phyloP scores from a whole-genome alignment of 53 echinoderm and acorn worm genomes.

The Stichopus horrens region DNA sequence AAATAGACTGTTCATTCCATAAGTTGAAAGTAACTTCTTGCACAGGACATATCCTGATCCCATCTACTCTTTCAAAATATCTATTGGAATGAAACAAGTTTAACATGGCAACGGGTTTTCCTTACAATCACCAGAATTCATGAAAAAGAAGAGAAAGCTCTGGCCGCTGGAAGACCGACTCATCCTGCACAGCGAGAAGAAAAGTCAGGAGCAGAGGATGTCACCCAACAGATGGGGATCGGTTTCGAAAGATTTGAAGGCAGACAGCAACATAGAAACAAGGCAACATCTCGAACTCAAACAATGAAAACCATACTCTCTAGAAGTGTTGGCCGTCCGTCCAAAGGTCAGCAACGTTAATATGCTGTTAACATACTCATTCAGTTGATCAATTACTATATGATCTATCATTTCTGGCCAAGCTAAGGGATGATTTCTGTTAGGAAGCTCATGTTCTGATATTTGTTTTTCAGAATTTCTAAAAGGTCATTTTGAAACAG shows the following conservation, averaged over 20 bases:
- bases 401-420: no score
- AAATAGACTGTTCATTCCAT: no score
- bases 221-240: constrained; percentile 21
- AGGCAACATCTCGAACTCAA: constrained; percentile 59
- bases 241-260: constrained; percentile 91
- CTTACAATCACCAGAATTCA: constrained; percentile 41
- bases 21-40: no score
- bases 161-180: neutral
- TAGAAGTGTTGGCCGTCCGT: constrained; percentile 71
- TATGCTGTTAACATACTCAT: neutral
- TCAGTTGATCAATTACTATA: neutral
- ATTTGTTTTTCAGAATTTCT: no score
- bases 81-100: no score
- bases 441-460: no score
- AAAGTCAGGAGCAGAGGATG: neutral
- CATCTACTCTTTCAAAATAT: no score
- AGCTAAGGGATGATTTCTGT: no score
- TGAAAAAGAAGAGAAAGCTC: constrained; percentile 63
- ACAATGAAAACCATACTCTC: constrained; percentile 75
- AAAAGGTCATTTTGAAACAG: no score
- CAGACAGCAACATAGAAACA: constrained; percentile 73
- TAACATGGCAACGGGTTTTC: no score
- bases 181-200: neutral
- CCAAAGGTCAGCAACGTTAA: constrained; percentile 55
- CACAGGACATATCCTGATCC: no score